These are phyloP conservation scores for Actenoides hombroni DNA, from an alignment of 2,113 vertebrate species.

Conservation along the genomic window DNA sequence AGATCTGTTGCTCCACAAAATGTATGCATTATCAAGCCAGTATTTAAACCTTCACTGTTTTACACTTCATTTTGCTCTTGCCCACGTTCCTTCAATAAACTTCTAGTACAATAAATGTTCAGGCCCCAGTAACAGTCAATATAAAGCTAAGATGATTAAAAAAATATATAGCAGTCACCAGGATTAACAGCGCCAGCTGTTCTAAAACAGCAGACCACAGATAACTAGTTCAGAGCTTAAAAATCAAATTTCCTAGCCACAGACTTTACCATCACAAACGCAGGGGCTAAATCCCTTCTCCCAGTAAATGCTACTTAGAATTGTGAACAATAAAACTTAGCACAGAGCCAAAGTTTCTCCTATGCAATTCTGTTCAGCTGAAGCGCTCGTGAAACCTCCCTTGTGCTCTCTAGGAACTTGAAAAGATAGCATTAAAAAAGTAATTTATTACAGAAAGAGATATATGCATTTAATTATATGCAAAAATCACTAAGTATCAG, in stretches of 20 bases:
- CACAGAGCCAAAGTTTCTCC: not conserved
- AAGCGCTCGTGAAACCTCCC: not conserved
- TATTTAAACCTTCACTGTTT: not conserved
- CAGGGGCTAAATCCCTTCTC: not conserved
- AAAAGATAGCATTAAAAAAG: not conserved
- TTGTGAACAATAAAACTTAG: not conserved
- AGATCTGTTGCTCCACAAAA: not conserved
- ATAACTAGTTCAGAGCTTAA: slow-evolving; percentile 55
- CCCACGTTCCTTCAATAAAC: not conserved
- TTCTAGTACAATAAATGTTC: not conserved
- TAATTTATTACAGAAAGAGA: not conserved
- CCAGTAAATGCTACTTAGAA: not conserved
- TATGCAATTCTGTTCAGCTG: not conserved
- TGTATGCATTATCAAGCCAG: not conserved
- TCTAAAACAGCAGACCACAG: slow-evolving; percentile 11
- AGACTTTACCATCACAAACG: slow-evolving; percentile 12
- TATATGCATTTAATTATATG: not conserved
- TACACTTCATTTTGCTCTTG: not conserved
- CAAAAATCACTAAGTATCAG: not conserved
- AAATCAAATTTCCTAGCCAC: slow-evolving; percentile 47
- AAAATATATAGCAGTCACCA: slow-evolving; percentile 36
- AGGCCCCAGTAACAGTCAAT: not conserved
- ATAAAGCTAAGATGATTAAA: slow-evolving; percentile 42
- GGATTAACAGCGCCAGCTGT: slow-evolving; percentile 54
- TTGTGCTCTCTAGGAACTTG: not conserved